phyloP scores from a whole-genome alignment of 2,113 vertebrate genomes.

The Hemiscyllium ocellatum region DNA sequence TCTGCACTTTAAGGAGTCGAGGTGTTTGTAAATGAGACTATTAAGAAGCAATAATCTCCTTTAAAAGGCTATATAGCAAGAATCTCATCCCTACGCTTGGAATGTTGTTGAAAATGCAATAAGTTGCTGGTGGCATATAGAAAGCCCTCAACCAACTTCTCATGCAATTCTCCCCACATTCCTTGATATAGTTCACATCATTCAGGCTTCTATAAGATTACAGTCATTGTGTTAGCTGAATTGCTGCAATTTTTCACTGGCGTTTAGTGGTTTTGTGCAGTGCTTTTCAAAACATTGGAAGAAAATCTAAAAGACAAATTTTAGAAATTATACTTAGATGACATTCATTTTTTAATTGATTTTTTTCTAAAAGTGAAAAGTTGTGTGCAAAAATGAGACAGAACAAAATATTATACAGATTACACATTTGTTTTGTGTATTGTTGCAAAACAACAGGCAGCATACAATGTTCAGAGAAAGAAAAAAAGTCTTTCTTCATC shows the following conservation, averaged over 20 bases:
- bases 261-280: neutral
- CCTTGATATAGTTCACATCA: too few species aligned
- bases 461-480: neutral
- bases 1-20: too few species aligned
- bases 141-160: too few species aligned
- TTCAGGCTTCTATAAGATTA: too few species aligned
- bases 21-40: too few species aligned
- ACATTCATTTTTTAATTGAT: neutral
- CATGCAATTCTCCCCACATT: too few species aligned
- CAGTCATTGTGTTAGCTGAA: neutral
- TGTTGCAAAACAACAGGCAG: neutral
- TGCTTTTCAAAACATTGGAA: neutral
- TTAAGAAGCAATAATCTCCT: too few species aligned
- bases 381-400: neutral
- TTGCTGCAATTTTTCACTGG: neutral
- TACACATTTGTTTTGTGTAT: neutral
- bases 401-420: neutral
- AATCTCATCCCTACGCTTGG: too few species aligned
- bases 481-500: neutral
- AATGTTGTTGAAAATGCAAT: too few species aligned
- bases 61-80: too few species aligned
- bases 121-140: too few species aligned
- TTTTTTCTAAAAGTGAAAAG: neutral
- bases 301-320: neutral
- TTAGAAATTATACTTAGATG: neutral